Evolutionary conservation across 2,113 vertebrate species (phyloP).

Genomic region (Etia nguti): DNA sequence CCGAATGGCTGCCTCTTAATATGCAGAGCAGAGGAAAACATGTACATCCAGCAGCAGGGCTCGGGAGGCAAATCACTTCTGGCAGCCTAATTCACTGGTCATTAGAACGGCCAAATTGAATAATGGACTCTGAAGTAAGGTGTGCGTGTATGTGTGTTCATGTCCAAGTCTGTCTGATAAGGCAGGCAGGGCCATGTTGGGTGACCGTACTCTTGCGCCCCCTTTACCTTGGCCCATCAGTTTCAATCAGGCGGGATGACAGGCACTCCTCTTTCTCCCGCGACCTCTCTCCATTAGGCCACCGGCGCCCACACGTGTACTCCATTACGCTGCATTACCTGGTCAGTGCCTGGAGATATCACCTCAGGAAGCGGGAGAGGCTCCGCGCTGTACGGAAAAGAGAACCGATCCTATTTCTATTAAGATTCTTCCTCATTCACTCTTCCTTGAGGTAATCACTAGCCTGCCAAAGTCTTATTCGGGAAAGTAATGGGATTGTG

Average conservation of each 20-base stretch:
- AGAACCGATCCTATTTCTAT: slow-evolving; percentile 48
- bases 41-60: slow-evolving; percentile 45
- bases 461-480: slow-evolving; percentile 60
- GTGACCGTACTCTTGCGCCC: slow-evolving; percentile 33
- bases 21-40: slow-evolving; percentile 39
- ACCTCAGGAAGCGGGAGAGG: neutral
- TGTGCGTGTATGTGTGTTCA: neutral
- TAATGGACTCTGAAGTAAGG: slow-evolving; percentile 62
- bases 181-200: slow-evolving; percentile 22
- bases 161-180: slow-evolving; percentile 25
- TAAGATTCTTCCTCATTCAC: slow-evolving; percentile 35
- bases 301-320: slow-evolving; percentile 57
- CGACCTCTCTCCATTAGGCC: slow-evolving; percentile 66
- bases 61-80: slow-evolving; percentile 66
- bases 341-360: slow-evolving; percentile 26
- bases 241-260: slow-evolving; percentile 72
- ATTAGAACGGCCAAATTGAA: slow-evolving; percentile 76
- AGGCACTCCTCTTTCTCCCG: slow-evolving; percentile 44
- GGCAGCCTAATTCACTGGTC: slow-evolving; percentile 74
- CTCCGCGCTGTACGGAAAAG: neutral
- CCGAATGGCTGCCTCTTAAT: slow-evolving; percentile 33
- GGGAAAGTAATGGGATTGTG: slow-evolving; percentile 58
- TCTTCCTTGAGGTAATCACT: slow-evolving; percentile 52
- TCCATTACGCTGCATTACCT: slow-evolving; percentile 65
- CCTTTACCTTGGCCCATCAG: slow-evolving; percentile 65